Base-by-base conservation (phyloP, 2,113 vertebrate species). In the Pseudolaguvia tuberculata region DNA sequence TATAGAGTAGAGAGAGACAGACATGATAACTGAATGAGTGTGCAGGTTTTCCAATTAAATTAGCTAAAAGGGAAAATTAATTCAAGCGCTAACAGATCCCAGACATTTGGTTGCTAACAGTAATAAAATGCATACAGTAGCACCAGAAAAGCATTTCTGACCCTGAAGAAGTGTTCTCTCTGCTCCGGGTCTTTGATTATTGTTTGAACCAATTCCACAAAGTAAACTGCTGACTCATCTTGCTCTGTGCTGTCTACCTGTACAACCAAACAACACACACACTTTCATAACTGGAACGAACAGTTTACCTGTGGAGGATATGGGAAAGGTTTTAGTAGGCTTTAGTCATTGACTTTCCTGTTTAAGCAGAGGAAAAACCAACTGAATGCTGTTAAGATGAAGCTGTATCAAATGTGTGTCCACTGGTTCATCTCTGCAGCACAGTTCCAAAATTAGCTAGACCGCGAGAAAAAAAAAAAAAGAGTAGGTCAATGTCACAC, bases 81-180 rank as follows among this genome's bases (percentile, higher is more conserved):
- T 18, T 29, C 15, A 58, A 9, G 2, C 17, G 2, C 56, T 29
- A 58, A 5, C 25, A 3, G 15, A 29, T 31, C 15, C 18, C 57
- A 18, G 31, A 11, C 17, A 4, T 35, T 1, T 17, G 15, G 48
- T 5, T 50, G 2, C 5, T 3, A 50, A 15, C 17, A 11, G 13
- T 17, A 50, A 50, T 15, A 50, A 25, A 65, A 25, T 12, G 4
- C n/a, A 23, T n/a, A 63, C 48, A 35, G 21, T 18, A 11, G 9
- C 2, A 11, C 21, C 11, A 23, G 6, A 6, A 63, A 13, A 13
- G 31, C 21, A n/a, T 23, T n/a, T 61, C 75, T 35, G 42, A 81
- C 79, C 79, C 78, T 72, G 52, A 78, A 75, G 76, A 81, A 81
- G 47, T 65, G n/a, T 17, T 59, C 72, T 52, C 67, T 78, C 59